Conservation (phyloP, 2,797 vertebrate genomes). For the Loris lydekkerianus region DNA sequence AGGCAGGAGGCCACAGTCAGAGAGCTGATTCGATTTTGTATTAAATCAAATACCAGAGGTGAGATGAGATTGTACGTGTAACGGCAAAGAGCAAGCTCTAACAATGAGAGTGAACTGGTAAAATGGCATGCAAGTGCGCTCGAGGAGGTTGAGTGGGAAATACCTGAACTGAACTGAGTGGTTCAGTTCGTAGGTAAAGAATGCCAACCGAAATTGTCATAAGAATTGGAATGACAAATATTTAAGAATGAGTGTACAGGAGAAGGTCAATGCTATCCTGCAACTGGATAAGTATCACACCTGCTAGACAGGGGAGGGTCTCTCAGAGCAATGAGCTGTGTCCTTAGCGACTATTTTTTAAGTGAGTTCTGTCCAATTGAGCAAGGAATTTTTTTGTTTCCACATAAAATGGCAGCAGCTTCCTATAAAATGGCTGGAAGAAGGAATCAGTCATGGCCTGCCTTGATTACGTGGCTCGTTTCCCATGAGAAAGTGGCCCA, state of each 20-base stretch:
- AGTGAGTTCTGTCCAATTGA: not conserved
- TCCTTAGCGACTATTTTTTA: not conserved
- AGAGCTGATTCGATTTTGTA: not conserved
- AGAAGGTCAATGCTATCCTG: not conserved
- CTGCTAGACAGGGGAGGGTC: not conserved
- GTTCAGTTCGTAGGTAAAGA: not conserved
- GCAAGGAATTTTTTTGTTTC: not conserved
- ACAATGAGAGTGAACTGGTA: not conserved
- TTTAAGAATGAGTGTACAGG: not conserved
- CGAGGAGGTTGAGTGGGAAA: not conserved
- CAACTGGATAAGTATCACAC: not conserved
- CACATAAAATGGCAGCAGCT: not conserved
- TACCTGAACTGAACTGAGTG: not conserved
- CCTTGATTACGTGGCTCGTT: not conserved
- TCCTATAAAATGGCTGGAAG: not conserved
- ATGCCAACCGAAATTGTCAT: not conserved
- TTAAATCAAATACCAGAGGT: not conserved
- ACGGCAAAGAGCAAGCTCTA: not conserved
- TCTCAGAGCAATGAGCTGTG: not conserved
- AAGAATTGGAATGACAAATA: not conserved
- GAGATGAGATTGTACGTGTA: not conserved
- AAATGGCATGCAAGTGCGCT: not conserved
- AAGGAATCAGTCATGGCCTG: not conserved
- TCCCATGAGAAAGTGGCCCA: not conserved
- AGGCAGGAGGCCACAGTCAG: not conserved